Percentiles rank a stretch among this genome's conserved stretches.
These are phyloP conservation scores for Amphipyra tragopoginis DNA, from an alignment of 2,888 invertebrate genomes.

Conservation along the genomic window DNA sequence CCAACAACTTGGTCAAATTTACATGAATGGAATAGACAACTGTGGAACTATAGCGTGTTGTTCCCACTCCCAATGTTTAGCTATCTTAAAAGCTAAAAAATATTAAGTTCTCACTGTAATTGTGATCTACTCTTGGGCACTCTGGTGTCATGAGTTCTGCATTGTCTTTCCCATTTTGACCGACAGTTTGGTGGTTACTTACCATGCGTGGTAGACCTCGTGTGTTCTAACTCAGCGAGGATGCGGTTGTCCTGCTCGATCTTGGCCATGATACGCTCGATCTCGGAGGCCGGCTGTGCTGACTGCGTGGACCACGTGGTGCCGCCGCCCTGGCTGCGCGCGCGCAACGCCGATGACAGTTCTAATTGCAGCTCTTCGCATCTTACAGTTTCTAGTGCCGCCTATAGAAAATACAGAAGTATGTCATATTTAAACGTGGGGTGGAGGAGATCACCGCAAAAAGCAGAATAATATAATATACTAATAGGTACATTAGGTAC, in stretches of 20 bases:
- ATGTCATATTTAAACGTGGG: too few relatives aligned
- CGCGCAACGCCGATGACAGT: constrained; percentile 92
- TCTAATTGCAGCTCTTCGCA: constrained; percentile 98
- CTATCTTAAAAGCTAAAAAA: too few relatives aligned
- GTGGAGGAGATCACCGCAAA: too few relatives aligned
- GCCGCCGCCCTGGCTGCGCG: constrained; percentile 79
- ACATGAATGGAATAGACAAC: too few relatives aligned
- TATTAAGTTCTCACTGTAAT: too few relatives aligned
- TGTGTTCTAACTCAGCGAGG: constrained; percentile 96
- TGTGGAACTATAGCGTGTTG: too few relatives aligned
- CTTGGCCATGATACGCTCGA: constrained; percentile 98
- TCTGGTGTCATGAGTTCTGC: neutral
- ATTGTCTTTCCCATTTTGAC: too few relatives aligned
- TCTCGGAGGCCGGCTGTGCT: constrained; percentile 92
- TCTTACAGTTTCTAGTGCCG: constrained; percentile 92
- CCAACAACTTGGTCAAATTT: too few relatives aligned
- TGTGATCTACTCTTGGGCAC: too few relatives aligned
- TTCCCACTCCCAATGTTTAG: too few relatives aligned
- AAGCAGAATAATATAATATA: too few relatives aligned
- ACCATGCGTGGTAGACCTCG: constrained; percentile 93
- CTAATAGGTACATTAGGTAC: too few relatives aligned
- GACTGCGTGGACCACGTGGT: constrained; percentile 81
- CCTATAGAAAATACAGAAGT: constrained; percentile 71
- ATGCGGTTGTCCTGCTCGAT: constrained; percentile 97
- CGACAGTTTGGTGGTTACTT: constrained; percentile 22